Base-by-base conservation (phyloP, 2,888 invertebrate species). In the Coleophora deauratella region DNA sequence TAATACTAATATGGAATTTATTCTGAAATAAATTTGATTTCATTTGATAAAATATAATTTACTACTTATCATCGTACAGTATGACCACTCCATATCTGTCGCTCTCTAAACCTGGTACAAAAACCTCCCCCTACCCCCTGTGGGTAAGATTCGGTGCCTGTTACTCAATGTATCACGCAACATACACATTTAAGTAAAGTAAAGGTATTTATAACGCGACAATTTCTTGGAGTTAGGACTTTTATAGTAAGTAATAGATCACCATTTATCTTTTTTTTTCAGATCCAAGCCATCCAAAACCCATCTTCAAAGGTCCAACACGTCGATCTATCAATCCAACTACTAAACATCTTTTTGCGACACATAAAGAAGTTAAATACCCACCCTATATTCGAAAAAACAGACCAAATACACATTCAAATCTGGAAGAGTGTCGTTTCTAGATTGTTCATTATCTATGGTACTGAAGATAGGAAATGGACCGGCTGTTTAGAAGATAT, bases 281-380 rank as follows among this genome's bases (percentile, higher is more conserved):
- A 85, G 85, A 67, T 84, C 28, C 53, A 66, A 53, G 54, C 71
- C 1, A 56, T 80, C 30, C 58, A 70, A 51, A 66, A 61, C 32
- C 42, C 62, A 0, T 50, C 62, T 10, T 58, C 77, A 0, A 81
- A 78, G 54, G 44, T 50, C 0, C 72, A 66, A 13, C 72, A 82
- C 45, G 49, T 82, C 0, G 76, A 75, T 31, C 58, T 73, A 0
- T 74, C 84, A 0, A 49, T 79, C 1, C 73, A 80, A 40, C 57
- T 84, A 0, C 42, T 85, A 13, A 82, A 66, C 37, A 62, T 78
- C 0, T 51, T 62, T 0, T 42, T 85, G 1, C 52, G 84, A 2
- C 65, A 84, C 40, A 56, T 71, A n/a, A 84, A 81, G 27, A 84
- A 78, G 46, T 50, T 85, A 1, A 80, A 81, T 47, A 49, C 65